Base-by-base conservation (phyloP, 2,113 vertebrate genomes). In the Osmerus mordax region DNA sequence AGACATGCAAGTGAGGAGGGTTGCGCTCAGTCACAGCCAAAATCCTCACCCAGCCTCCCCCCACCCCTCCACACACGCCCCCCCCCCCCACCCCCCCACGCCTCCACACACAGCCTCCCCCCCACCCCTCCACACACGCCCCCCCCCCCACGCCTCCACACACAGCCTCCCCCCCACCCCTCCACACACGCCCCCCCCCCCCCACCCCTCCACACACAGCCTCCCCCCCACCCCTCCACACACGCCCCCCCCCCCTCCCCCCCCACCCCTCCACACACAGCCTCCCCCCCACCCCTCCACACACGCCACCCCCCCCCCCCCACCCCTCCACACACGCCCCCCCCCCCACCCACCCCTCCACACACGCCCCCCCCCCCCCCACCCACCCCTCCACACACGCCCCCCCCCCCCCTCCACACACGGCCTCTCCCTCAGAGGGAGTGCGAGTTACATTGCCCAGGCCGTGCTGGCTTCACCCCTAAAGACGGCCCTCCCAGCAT, bases 11-110 rank as follows among this genome's bases (percentile, higher is more conserved):
- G 70, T 0, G 21, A 47, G 54, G 65, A 56, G 47, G 32, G 65
- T 58, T 3, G 25, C 15, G 23, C 19, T 18, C 69, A 70, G 72
- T 64, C 28, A 63, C 23, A 73, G 71, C 70, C 51, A 18, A 47
- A 68, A 73, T 23, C 23, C 15, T 36, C 51, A 25, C 16, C 5
- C 58, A 53, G 32, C 52, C 62, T 73, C 73, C 71, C 63, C 60
- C 64, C 12, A 47, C 69, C 71, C 75, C 79, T n/a, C 67, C 66
- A 65, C 64, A 41, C 54, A 59, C 82, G 74, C 83, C 73, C 78
- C 83, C 78, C 29, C 75, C 54, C 62, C 14, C 83, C 73, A 78
- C 83, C 78, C 29, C 75, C 54, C 62, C 14, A 15, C 79, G 72
- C 77, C 65, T 85, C 74, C 69, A 78, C 53, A 28, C 61, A 3